Conservation (phyloP, 2,888 invertebrate species). For the Polyommatus icarus region DNA sequence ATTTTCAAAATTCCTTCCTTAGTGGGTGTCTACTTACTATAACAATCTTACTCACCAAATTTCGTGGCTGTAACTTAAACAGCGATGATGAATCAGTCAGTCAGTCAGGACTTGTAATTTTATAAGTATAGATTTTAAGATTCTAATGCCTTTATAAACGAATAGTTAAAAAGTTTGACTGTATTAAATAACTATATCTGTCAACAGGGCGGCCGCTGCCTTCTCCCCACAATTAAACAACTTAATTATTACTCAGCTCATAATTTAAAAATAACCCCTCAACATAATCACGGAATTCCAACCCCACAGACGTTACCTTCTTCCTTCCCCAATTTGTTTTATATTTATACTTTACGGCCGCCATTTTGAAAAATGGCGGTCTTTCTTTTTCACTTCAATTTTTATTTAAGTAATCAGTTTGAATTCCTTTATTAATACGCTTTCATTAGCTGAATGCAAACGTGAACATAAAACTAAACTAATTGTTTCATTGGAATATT, state of each 20-base stretch:
- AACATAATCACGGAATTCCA: constrained; percentile 14
- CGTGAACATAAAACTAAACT: too few relatives aligned
- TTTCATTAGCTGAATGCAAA: too few relatives aligned
- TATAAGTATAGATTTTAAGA: too few relatives aligned
- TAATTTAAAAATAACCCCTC: constrained; percentile 22
- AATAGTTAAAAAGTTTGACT: too few relatives aligned
- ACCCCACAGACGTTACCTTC: constrained; percentile 6
- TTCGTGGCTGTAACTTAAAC: too few relatives aligned
- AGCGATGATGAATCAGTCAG: too few relatives aligned
- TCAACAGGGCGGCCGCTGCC: neutral
- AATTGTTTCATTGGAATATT: too few relatives aligned
- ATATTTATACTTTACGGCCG: constrained; percentile 12
- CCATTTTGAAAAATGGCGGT: neutral
- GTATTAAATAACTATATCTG: neutral
- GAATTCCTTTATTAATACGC: neutral
- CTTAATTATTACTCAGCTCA: constrained; percentile 26
- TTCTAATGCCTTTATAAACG: too few relatives aligned
- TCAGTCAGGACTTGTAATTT: too few relatives aligned
- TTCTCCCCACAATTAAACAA: constrained; percentile 7
- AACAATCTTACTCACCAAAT: too few relatives aligned
- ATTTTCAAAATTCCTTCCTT: too few relatives aligned
- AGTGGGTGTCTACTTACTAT: too few relatives aligned
- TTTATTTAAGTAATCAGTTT: neutral
- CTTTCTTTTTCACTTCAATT: neutral
- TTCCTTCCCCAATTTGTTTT: neutral